Evolutionary conservation across 2,113 vertebrate species (phyloP).

Genomic region (Myiozetetes cayanensis): DNA sequence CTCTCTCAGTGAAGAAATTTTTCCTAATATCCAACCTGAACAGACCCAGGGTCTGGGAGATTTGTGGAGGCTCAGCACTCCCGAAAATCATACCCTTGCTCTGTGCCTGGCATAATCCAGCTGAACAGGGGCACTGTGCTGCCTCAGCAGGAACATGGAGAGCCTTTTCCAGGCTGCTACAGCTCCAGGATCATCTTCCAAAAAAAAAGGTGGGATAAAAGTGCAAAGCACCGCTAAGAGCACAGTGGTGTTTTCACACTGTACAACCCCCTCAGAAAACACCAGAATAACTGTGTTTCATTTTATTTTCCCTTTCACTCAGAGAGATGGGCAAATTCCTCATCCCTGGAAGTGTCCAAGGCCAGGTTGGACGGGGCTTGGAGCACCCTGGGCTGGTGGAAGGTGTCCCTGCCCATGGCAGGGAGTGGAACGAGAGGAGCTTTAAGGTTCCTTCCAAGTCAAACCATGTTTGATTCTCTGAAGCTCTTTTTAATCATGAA

Average conservation of each 20-base stretch:
- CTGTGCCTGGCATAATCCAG: background rate
- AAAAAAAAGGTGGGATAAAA: background rate
- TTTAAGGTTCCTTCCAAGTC: background rate
- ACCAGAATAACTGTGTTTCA: background rate
- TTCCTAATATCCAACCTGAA: background rate
- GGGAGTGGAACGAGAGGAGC: background rate
- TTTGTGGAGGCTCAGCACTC: background rate
- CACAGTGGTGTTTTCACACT: no score
- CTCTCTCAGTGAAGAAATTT: no score
- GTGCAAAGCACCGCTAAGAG: background rate
- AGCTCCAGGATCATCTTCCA: background rate
- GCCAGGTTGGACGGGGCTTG: background rate
- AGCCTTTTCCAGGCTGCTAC: background rate
- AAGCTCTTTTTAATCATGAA: background rate
- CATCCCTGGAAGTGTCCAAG: background rate
- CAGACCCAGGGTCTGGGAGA: background rate
- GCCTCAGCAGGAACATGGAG: background rate
- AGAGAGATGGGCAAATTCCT: background rate
- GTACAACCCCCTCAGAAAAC: accelerated
- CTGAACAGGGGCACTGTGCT: background rate
- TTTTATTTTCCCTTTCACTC: background rate
- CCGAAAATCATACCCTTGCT: background rate
- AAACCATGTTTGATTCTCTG: background rate
- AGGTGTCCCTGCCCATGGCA: background rate
- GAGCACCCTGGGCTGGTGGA: background rate